Base-by-base conservation (phyloP, 1,140 invertebrate genomes). In the Aleiodes sp. region DNA sequence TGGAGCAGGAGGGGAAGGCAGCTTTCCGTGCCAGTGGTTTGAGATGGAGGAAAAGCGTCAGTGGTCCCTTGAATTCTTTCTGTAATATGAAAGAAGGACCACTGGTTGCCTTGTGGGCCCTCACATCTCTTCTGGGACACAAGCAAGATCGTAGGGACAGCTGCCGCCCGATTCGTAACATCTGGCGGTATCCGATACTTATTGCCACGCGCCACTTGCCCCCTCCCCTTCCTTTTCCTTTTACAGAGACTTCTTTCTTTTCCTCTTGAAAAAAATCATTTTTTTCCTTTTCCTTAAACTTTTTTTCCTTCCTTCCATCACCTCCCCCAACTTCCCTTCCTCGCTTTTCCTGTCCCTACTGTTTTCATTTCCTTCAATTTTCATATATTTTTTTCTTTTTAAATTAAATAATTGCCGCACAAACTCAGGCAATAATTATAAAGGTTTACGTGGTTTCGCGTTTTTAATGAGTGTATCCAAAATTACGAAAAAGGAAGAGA, bases 151-250 rank as follows among this genome's bases (percentile, higher is more conserved):
- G 14, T 35, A 37, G 66, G 61, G 71, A 69, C 68, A 75, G 73
- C 73, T 70, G 71, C 70, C 65, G 21, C 43, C 31, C 39, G 33
- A 31, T 2, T 68, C 65, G 52, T 63, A 72, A 70, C 71, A 71
- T 75, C 71, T 75, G 71, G 71, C 70, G 70, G 69, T 61, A 70
- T 70, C 63, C 63, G 64, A 71, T 60, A 65, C 52, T 65, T 71
- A 63, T 41, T 71, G 71, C 73, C 73, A 73, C 72, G 72, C 71
- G 74, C 72, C 76, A 78, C 71, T 77, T 72, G 72, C 72, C 68
- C 26, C 31, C 52, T 65, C 41, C 33, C 0, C 37, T 33, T 41
- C 39, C 29, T 43, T 19, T 21, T 46, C 8, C 14, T 19, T 9
- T 46, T 46, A 19, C 24, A 19, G 14, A 21, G 21, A 29, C 43